A percentile compares a stretch with the other conserved stretches of the same genome.
These are phyloP conservation scores for Laothoe populi DNA, from an alignment of 2,888 invertebrate genomes.

Conservation along the genomic window DNA sequence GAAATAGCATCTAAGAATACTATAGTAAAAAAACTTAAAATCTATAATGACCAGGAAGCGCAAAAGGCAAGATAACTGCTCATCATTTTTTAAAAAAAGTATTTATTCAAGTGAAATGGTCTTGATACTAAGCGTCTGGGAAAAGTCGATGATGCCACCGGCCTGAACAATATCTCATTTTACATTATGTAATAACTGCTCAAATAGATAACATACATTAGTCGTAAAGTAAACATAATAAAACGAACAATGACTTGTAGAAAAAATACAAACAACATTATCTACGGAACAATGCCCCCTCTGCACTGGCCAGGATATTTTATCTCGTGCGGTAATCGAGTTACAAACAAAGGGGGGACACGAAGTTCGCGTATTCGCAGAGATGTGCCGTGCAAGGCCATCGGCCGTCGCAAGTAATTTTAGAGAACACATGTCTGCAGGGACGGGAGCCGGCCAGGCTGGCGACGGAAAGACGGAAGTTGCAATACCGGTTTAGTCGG, in stretches of 20 bases:
- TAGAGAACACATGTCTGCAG: constrained; percentile 43
- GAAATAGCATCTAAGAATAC: too few relatives aligned
- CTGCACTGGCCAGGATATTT: not conserved
- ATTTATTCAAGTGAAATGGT: not conserved
- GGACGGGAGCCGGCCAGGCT: not conserved
- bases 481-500: constrained; percentile 39
- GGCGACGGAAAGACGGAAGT: constrained; percentile 11
- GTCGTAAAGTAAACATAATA: constrained; percentile 3
- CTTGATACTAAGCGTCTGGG: not conserved
- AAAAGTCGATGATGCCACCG: not conserved
- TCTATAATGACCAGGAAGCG: too few relatives aligned
- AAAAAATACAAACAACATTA: constrained; percentile 21
- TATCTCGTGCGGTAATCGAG: constrained; percentile 38
- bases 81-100: too few relatives aligned
- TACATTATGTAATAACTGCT: not conserved
- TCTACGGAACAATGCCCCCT: constrained; percentile 17
- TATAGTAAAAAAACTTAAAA: too few relatives aligned
- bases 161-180: not conserved
- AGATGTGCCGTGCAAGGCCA: constrained; percentile 44
- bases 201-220: not conserved
- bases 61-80: too few relatives aligned
- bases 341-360: constrained; percentile 42
- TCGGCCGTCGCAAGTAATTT: constrained; percentile 50
- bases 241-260: constrained; percentile 11
- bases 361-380: constrained; percentile 29